Evolutionary conservation across 2,113 vertebrate species (phyloP), one percentile per base, ranked within the genome.

Genomic region (Vidua macroura): DNA sequence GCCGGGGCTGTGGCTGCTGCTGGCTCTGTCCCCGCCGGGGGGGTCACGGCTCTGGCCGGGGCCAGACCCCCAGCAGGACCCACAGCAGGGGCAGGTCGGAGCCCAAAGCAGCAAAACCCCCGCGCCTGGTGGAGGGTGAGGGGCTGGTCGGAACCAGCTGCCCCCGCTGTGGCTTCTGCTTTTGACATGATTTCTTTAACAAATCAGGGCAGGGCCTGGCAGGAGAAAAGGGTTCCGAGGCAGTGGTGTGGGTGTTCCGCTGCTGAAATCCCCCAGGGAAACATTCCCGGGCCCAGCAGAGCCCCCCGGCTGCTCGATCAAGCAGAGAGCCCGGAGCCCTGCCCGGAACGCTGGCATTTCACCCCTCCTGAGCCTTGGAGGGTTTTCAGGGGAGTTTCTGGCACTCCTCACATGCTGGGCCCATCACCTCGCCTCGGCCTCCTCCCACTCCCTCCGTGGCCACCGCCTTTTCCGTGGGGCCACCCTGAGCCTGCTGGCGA

Each of bases 351-450:
- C 11, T 3, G 69, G 21, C 14, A 2, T 58, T 51, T 28, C 23
- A 24, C 10, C 66, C 81, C 8, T 1, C 8, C 19, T 10, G 30
- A 55, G 15, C 0, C 64, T 28, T 21, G 27, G 39, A 63, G 59
- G 59, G n/a, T 5, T 49, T 44, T 52, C 46, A 6, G 60, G 19
- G 4, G 1, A 13, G 51, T 53, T 88, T 22, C 66, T 49, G 64
- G 62, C 48, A 63, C n/a, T 37, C 2, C 6, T 30, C 15, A 22
- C 58, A 6, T 1, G 1, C 88, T 68, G 67, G 67, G 35, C 37
- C 63, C 31, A 7, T 6, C 35, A 6, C n/a, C n/a, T 58, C 6
- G 0, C 2, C 37, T n/a, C 0, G 0, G 1, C n/a, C 35, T 64
- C 48, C 63, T 58, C 82, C 58, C 28, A 4, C 20, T 15, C 28